Conservation (phyloP, 2,113 vertebrate genomes). For the Hydrochoerus hydrochaeris region DNA sequence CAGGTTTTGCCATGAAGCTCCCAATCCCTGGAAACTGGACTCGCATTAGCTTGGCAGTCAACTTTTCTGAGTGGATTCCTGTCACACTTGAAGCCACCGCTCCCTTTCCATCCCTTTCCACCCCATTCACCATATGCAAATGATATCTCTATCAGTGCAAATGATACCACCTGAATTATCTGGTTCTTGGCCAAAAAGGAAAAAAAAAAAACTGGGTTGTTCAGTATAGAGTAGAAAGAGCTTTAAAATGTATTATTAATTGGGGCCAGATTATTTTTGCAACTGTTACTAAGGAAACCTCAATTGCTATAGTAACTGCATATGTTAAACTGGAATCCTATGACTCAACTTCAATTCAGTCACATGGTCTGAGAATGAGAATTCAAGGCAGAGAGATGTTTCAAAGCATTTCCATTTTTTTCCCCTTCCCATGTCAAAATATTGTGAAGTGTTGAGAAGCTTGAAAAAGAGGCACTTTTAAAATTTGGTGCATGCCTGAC, state of each 20-base stretch:
- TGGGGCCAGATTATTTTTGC: constrained; percentile 81
- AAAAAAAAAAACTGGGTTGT: constrained; percentile 51
- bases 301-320: constrained; percentile 82
- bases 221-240: constrained; percentile 69
- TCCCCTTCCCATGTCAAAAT: constrained; percentile 71
- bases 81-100: background rate
- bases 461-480: constrained; percentile 51
- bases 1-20: background rate
- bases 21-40: background rate
- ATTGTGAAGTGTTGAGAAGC: constrained; percentile 68
- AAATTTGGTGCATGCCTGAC: background rate
- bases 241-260: constrained; percentile 83
- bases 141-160: constrained; percentile 38
- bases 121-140: constrained; percentile 54
- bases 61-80: background rate
- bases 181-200: constrained; percentile 63
- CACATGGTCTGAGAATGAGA: constrained; percentile 65
- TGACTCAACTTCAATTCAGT: constrained; percentile 70
- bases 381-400: constrained; percentile 64
- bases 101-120: constrained; percentile 58
- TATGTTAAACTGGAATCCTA: constrained; percentile 76
- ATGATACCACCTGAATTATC: constrained; percentile 70
- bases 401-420: constrained; percentile 65
- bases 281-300: constrained; percentile 82
- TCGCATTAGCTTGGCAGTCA: background rate